phyloP scores from a whole-genome alignment of 2,888 invertebrate species.

The Polyommatus icarus region DNA sequence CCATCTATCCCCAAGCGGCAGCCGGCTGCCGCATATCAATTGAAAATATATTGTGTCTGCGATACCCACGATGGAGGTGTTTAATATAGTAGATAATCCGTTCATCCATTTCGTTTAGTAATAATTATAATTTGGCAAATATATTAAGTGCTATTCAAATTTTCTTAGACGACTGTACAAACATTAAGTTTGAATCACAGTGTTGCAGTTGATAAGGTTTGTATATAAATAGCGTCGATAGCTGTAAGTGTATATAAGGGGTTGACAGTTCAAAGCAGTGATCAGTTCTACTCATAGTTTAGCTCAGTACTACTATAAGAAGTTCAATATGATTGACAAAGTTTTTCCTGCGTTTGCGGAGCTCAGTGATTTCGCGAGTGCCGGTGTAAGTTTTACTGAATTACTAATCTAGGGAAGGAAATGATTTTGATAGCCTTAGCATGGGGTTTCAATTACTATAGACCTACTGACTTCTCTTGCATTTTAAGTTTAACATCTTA shows the following conservation, averaged over 20 bases:
- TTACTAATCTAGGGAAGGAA: neutral
- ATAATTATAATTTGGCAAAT: too few species aligned
- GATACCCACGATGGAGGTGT: too few species aligned
- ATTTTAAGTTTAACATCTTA: too few species aligned
- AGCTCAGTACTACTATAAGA: slow-evolving; percentile 35
- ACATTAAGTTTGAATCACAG: slow-evolving; percentile 8
- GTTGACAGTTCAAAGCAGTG: slow-evolving; percentile 15
- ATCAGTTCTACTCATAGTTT: neutral
- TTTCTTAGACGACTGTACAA: slow-evolving; percentile 2
- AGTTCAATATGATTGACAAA: slow-evolving; percentile 53
- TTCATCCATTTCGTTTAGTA: too few species aligned
- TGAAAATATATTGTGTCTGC: too few species aligned
- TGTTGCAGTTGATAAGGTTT: slow-evolving; percentile 19
- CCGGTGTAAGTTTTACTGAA: slow-evolving; percentile 56
- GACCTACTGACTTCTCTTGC: too few species aligned
- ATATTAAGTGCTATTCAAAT: neutral
- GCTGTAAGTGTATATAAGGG: slow-evolving; percentile 26
- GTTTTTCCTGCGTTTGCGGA: slow-evolving; percentile 65
- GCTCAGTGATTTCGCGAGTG: slow-evolving; percentile 70
- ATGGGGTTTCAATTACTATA: too few species aligned
- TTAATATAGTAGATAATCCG: too few species aligned
- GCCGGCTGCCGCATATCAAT: too few species aligned
- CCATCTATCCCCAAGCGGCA: too few species aligned
- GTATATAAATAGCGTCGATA: slow-evolving; percentile 9
- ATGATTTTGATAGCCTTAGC: neutral